These are phyloP conservation scores for Drosophila demipolita DNA, from an alignment of 2,888 invertebrate species.

Conservation along the genomic window DNA sequence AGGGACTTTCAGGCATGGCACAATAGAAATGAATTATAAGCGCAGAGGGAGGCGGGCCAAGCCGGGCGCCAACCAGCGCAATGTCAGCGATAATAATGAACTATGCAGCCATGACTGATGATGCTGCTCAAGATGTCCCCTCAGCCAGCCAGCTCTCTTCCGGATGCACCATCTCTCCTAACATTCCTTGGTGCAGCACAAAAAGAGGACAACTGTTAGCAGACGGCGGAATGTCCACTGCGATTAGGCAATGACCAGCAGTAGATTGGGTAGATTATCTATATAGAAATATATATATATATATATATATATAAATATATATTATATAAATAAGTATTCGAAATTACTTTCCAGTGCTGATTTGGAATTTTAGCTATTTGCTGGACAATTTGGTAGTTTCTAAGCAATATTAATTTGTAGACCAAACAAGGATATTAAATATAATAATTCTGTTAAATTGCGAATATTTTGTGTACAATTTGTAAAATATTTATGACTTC, in stretches of 20 bases:
- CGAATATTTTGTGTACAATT: not conserved
- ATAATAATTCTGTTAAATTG: not conserved
- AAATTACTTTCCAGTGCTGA: not conserved
- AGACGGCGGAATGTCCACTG: constrained; percentile 34
- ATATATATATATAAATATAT: not conserved
- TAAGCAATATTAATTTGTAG: not conserved
- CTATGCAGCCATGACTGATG: constrained; percentile 76
- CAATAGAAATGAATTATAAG: constrained; percentile 68
- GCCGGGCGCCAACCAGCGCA: constrained; percentile 35
- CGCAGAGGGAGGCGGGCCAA: constrained; percentile 18
- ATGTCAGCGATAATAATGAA: constrained; percentile 79
- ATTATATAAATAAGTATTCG: not conserved
- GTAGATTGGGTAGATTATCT: not conserved
- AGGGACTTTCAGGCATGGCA: constrained; percentile 77
- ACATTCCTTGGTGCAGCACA: constrained; percentile 12
- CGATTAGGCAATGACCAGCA: constrained; percentile 41
- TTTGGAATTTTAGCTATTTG: not conserved
- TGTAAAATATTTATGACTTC: not conserved
- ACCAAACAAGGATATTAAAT: not conserved
- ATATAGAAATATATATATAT: too few relatives aligned
- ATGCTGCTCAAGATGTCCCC: constrained; percentile 46
- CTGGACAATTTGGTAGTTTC: too few relatives aligned
- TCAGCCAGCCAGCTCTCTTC: not conserved
- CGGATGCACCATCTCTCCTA: too few relatives aligned
- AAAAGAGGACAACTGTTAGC: constrained; percentile 25